Evolutionary conservation across 2,113 vertebrate genomes (phyloP).

Genomic region (Dicaeum eximium): DNA sequence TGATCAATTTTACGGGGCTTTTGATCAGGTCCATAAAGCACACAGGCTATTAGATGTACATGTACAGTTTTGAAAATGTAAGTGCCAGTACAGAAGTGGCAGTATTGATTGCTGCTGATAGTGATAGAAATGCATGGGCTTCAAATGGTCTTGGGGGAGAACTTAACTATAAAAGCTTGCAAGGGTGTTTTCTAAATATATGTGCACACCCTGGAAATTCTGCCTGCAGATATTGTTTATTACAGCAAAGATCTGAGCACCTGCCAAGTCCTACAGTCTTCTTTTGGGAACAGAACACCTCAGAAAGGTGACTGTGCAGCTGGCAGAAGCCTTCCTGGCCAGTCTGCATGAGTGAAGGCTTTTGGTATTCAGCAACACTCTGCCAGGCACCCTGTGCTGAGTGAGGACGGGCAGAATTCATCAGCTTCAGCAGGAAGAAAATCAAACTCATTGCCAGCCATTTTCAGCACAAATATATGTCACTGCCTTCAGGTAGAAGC

Average conservation of each 20-base stretch:
- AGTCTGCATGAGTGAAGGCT: rapidly evolving
- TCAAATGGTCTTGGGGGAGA: neutral
- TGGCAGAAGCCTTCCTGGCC: neutral
- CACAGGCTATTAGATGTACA: neutral
- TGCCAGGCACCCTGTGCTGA: neutral
- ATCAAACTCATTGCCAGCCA: neutral
- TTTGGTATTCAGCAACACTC: neutral
- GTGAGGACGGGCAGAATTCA: neutral
- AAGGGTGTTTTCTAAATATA: neutral
- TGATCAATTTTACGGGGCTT: neutral
- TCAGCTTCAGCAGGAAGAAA: neutral
- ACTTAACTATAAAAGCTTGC: neutral
- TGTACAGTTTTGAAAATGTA: neutral
- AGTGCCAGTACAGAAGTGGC: neutral
- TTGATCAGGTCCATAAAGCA: neutral
- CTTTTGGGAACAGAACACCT: neutral
- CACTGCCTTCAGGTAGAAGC: neutral
- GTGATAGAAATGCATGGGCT: neutral
- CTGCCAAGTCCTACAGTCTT: neutral
- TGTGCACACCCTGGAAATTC: neutral
- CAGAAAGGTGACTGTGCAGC: neutral
- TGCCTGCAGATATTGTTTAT: neutral
- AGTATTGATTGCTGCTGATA: neutral
- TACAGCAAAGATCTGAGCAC: neutral
- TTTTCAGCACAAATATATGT: neutral